Base-by-base conservation (phyloP, 2,888 invertebrate genomes). In the Nomada fabriciana region DNA sequence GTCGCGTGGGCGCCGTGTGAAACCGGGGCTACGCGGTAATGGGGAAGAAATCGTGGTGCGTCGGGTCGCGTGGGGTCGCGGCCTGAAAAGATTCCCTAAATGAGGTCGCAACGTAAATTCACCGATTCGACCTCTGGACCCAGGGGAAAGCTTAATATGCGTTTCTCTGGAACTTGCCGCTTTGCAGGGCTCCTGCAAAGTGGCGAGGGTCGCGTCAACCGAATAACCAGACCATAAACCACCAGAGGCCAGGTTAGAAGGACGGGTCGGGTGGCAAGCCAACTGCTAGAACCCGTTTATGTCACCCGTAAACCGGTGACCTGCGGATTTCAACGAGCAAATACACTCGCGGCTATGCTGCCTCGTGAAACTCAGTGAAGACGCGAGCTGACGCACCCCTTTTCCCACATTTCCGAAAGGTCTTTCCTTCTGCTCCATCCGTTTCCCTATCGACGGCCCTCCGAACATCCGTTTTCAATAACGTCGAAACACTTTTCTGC, bases 281-380 rank as follows among this genome's bases (percentile, higher is more conserved):
- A 68, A 65, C 79, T 70, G 61, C 74, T 50, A 18, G 72, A 84
- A 69, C 78, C 88, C 88, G 85, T 89, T 90, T 89, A 85, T 89
- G 89, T 88, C 88, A 88, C 87, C 86, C 90, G 89, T 90, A 90
- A 91, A 91, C 86, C 88, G 23, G 57, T 57, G 80, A 83, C 87
- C 86, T 74, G 85, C 82, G 90, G 89, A 90, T 90, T 90, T 88
- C 85, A 89, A 88, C 90, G 88, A 87, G 89, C 89, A 89, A 91
- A 91, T 89, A 90, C 89, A 89, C 89, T 89, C 88, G 88, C 86
- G 86, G 86, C 89, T 89, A 87, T 61, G 86, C 77, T 84, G 85
- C 86, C 89, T 89, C 89, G 88, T 90, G 36, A 90, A 91, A 91
- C 88, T 82, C 86, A 81, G 76, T 64, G 80, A 71, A 83, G 77